Conservation (phyloP, 1,140 invertebrate species). For the Acyrthosiphon pisum region DNA sequence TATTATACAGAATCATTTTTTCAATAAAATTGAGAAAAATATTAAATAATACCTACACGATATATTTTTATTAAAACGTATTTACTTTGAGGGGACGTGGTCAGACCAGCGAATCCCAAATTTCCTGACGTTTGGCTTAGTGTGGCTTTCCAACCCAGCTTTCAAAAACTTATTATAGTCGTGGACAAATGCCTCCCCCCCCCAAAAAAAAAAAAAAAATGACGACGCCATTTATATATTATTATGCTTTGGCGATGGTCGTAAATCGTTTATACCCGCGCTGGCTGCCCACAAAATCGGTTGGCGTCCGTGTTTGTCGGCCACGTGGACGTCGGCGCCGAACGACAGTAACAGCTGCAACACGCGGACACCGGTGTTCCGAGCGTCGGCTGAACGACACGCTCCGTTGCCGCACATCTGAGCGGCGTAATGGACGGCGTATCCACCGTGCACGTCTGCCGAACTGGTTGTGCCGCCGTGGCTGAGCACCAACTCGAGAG, state of each 20-base stretch:
- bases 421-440: slow-evolving; percentile 95
- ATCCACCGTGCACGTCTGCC: slow-evolving; percentile 92
- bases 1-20: not conserved
- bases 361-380: slow-evolving; percentile 79
- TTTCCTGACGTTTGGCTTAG: too few species aligned
- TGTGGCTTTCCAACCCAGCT: not conserved
- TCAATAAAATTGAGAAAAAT: not conserved
- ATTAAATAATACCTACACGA: not conserved
- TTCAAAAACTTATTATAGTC: not conserved
- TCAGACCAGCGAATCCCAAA: too few species aligned
- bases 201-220: not conserved
- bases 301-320: slow-evolving; percentile 89
- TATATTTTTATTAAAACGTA: not conserved
- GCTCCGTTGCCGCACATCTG: slow-evolving; percentile 85
- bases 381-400: slow-evolving; percentile 86
- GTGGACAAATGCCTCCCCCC: not conserved
- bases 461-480: slow-evolving; percentile 83
- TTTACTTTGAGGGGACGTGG: too few species aligned
- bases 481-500: slow-evolving; percentile 81
- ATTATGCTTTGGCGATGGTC: not conserved
- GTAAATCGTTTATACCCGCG: slow-evolving; percentile 70
- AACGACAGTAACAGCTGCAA: slow-evolving; percentile 82
- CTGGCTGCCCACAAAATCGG: slow-evolving; percentile 97
- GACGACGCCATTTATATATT: not conserved
- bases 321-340: slow-evolving; percentile 81